Evolutionary conservation across 2,797 vertebrate species (phyloP).

Genomic region (Melanotaenia trifasciata): DNA sequence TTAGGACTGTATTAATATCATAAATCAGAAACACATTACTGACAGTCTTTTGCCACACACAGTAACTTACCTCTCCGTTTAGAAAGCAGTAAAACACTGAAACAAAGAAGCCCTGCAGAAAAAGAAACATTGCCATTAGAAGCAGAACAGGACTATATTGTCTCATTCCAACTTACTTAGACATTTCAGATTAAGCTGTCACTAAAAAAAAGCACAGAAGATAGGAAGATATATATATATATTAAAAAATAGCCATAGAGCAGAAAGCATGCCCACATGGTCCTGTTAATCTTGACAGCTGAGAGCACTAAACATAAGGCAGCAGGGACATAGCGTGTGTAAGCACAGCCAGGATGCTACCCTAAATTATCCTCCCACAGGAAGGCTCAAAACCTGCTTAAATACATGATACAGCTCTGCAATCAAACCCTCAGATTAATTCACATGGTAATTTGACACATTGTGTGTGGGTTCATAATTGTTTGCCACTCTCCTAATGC

Average conservation of each 20-base stretch:
- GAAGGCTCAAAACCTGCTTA: constrained; percentile 12
- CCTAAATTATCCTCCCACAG: constrained; percentile 53
- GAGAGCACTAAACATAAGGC: constrained; percentile 41
- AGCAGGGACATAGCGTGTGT: constrained; percentile 9
- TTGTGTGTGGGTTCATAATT: neutral
- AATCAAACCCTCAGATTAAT: constrained; percentile 10
- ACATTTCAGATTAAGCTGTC: neutral
- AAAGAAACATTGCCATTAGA: constrained; percentile 34
- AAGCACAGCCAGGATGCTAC: constrained; percentile 37
- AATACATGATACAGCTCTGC: constrained; percentile 7
- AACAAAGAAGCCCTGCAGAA: constrained; percentile 92
- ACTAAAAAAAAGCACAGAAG: constrained; percentile 4
- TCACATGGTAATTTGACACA: neutral
- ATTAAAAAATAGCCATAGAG: constrained; percentile 27
- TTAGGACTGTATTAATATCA: neutral
- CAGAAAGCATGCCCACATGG: constrained; percentile 48
- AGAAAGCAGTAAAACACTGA: constrained; percentile 99
- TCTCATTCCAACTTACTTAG: neutral
- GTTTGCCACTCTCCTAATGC: neutral
- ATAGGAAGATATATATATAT: neutral
- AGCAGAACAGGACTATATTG: neutral
- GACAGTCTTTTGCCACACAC: constrained; percentile 21
- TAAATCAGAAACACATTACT: constrained; percentile 11
- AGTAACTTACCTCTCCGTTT: constrained; percentile 94
- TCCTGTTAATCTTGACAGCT: constrained; percentile 48